A percentile compares a stretch with the other conserved stretches of the same genome.
phyloP scores from a whole-genome alignment of 2,797 vertebrate species.

The Neosilurus hyrtlii region DNA sequence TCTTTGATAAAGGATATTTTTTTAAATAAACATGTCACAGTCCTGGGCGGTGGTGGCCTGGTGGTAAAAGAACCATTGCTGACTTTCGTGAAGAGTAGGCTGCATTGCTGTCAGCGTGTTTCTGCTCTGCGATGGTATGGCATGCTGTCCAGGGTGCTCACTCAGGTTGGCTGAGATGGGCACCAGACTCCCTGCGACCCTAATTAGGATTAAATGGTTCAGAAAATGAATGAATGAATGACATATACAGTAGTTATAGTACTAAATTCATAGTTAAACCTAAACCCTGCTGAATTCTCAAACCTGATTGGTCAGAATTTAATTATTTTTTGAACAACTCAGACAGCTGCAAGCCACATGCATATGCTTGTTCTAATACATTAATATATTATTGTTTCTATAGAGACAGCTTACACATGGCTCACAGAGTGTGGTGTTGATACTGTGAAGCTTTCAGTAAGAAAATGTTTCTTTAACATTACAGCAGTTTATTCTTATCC shows the following conservation, averaged over 20 bases:
- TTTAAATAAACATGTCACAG: not conserved
- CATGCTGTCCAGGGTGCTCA: no score
- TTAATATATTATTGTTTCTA: not conserved
- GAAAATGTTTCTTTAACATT: not conserved
- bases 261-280: not conserved
- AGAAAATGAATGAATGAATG: no score
- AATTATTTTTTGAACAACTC: not conserved
- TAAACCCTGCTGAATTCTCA: not conserved
- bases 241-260: no score
- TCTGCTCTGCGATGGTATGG: no score
- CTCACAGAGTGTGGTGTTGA: no score
- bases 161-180: no score
- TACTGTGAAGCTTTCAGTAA: not conserved
- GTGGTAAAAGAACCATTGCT: no score
- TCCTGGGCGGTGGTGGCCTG: not conserved
- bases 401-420: not conserved
- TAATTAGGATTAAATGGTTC: no score
- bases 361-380: not conserved
- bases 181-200: no score
- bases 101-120: no score
- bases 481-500: no score
- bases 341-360: not conserved
- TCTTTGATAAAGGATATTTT: not conserved
- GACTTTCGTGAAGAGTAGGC: no score
- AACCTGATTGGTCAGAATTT: not conserved